Evolutionary conservation across 2,113 vertebrate species (phyloP), one percentile per base, ranked within the genome.

Genomic region (Pelecanoides urinatrix): DNA sequence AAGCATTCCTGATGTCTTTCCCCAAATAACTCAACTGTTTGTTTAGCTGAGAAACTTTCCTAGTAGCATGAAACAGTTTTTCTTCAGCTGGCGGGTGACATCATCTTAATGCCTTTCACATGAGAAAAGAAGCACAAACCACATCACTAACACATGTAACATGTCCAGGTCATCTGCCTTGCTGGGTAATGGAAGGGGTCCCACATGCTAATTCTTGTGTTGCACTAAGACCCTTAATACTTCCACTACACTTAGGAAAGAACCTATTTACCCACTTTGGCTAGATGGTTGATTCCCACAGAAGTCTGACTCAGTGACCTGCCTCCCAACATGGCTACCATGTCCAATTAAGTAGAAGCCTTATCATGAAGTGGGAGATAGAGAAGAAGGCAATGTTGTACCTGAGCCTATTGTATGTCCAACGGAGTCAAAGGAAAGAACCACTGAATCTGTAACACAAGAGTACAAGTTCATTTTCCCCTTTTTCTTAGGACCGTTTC

Each of bases 401-500:
- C 99, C 99, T 99, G 99, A 98, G 99, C 98, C 99, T 99, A 99
- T 96, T 80, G 98, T 98, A 96, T 94, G 99, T 99, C 99, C 99
- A 99, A 94, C 99, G 98, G 97, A 98, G 99, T 98, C 98, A 98
- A 98, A 96, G 98, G 98, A 98, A 97, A 99, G 99, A 96, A 98
- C 97, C 98, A 98, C 95, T 98, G 98, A 98, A 98, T 99, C 99
- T 99, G 99, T 98, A 99, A 99, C 97, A 99, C 98, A 99, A 99
- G 99, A 99, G 98, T 98, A 98, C 96, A 98, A 98, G 96, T 98
- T 98, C 98, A 98, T 97, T 98, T 98, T 95, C 97, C 94, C 96
- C 40, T 82, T 96, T 96, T 49, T 91, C 85, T 86, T 75, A 70
- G 38, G 49, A 92, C 18, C 61, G 61, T 85, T 92, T 95, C 80